Percentiles rank a stretch among this genome's conserved stretches.
These are phyloP conservation scores for Clamator glandarius DNA, from an alignment of 2,797 vertebrate species.

Conservation along the genomic window DNA sequence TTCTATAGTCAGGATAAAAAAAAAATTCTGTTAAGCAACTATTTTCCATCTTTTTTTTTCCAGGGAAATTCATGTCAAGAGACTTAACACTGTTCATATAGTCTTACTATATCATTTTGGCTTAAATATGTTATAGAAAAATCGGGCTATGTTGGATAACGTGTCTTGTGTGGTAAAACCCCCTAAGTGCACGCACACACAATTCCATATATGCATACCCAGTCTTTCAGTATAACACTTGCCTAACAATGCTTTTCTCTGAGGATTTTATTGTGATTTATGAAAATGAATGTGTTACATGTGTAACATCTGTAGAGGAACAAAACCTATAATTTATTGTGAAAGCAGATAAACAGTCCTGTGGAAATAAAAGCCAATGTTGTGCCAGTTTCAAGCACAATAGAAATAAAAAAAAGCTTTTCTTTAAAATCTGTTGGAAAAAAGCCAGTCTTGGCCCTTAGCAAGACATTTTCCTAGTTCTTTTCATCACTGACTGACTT, in stretches of 20 bases:
- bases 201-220: not conserved
- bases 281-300: constrained; percentile 44
- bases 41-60: not conserved
- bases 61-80: not conserved
- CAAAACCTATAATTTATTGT: constrained; percentile 33
- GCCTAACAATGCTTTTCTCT: constrained; percentile 22
- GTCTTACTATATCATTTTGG: not conserved
- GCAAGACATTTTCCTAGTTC: constrained; percentile 22
- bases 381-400: constrained; percentile 36
- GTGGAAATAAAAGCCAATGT: not conserved
- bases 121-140: not conserved
- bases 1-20: not conserved
- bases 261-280: constrained; percentile 33
- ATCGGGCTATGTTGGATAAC: not conserved
- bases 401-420: constrained; percentile 27
- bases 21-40: not conserved
- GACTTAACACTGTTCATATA: not conserved
- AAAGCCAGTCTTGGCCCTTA: constrained; percentile 6
- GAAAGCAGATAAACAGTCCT: constrained; percentile 36
- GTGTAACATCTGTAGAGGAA: constrained; percentile 10
- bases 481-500: not conserved
- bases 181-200: not conserved
- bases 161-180: not conserved
- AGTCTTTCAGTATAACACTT: not conserved
- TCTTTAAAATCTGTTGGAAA: constrained; percentile 12